Percentiles rank a stretch among this genome's conserved stretches.
These are phyloP conservation scores for Burhinus bistriatus DNA, from an alignment of 2,113 vertebrate species.

Conservation along the genomic window DNA sequence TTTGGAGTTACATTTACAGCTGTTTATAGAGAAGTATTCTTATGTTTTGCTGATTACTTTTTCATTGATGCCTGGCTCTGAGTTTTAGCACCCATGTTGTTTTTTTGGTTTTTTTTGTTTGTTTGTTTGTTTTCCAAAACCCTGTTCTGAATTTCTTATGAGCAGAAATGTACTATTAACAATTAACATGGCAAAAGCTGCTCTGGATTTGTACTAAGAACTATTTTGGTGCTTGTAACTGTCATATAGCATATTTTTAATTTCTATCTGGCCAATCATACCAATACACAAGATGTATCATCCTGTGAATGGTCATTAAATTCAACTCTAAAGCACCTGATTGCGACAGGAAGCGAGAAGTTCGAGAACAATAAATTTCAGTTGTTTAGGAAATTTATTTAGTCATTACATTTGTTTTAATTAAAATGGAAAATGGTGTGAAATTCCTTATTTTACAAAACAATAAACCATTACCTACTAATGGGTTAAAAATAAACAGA, in stretches of 20 bases:
- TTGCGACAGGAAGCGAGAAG: background rate
- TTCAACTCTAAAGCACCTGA: background rate
- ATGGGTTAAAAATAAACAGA: conserved; percentile 88
- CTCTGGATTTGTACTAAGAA: background rate
- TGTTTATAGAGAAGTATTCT: background rate
- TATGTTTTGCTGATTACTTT: background rate
- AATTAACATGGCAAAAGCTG: background rate
- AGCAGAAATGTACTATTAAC: background rate
- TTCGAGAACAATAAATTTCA: background rate
- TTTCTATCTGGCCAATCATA: conserved; percentile 1
- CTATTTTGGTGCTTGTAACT: background rate
- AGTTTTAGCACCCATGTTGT: background rate
- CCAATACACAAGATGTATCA: background rate
- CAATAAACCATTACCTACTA: conserved; percentile 23
- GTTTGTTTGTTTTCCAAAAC: background rate
- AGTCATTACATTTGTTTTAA: background rate
- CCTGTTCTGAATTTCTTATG: background rate
- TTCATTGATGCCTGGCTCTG: background rate
- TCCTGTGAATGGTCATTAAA: conserved; percentile 11
- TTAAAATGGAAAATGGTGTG: background rate
- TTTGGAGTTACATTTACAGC: background rate
- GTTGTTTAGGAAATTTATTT: background rate
- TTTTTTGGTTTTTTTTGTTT: background rate
- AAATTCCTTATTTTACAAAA: background rate
- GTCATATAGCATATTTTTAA: background rate